Conservation (phyloP, 1,140 invertebrate species). For the Drosophila carrolli region DNA sequence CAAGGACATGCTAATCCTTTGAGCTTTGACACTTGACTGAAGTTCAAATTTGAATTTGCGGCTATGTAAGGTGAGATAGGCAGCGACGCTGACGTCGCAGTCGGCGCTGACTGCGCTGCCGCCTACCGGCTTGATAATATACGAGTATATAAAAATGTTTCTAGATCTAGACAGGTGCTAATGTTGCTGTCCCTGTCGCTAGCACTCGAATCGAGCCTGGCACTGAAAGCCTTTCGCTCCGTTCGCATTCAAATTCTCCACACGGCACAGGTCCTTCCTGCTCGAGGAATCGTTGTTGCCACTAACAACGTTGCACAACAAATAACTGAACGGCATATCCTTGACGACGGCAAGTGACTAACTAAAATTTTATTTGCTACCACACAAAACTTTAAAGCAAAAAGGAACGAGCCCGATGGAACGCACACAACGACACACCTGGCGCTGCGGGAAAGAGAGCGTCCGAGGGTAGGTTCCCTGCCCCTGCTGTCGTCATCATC, state of each 20-base stretch:
- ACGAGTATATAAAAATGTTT: conserved; percentile 41
- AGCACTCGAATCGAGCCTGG: conserved; percentile 24
- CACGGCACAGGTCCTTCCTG: conserved; percentile 42
- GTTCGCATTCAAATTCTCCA: conserved; percentile 44
- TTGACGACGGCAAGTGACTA: conserved; percentile 84
- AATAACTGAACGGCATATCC: conserved; percentile 79
- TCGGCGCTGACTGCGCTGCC: conserved; percentile 34
- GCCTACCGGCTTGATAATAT: conserved; percentile 43
- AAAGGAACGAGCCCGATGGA: conserved; percentile 13
- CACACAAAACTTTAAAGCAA: conserved; percentile 83
- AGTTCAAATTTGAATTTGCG: conserved; percentile 81
- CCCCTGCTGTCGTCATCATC: conserved; percentile 61
- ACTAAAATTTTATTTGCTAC: conserved; percentile 84
- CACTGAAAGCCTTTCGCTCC: conserved; percentile 29
- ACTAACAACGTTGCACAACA: conserved; percentile 71
- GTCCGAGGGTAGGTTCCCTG: conserved; percentile 56
- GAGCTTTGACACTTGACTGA: conserved; percentile 82
- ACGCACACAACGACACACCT: conserved; percentile 33
- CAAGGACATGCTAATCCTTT: conserved; percentile 84
- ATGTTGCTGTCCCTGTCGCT: conserved; percentile 64
- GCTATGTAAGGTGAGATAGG: conserved; percentile 65
- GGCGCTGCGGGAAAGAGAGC: conserved; percentile 29
- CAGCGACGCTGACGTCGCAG: conserved; percentile 30
- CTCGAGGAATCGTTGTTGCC: conserved; percentile 52
- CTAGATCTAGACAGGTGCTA: conserved; percentile 78